Base-by-base conservation (phyloP, 2,888 invertebrate species). In the Rotaria macrura region DNA sequence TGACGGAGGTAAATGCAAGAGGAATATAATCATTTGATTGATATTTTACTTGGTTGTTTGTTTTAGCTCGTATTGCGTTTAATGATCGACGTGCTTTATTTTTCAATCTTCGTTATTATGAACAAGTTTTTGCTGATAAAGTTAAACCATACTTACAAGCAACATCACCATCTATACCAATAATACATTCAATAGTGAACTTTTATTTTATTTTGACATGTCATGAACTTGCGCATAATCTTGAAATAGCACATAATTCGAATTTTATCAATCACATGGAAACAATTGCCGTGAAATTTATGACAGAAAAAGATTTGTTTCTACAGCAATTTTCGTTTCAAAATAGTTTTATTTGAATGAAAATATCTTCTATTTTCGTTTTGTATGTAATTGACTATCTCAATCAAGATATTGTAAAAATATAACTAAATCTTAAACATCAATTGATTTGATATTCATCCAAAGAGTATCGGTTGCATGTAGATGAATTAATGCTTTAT, bases 161-260 rank as follows among this genome's bases (percentile, higher is more conserved):
- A n/a, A 79, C 43, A 25, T 43, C 79, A n/a, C n/a, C 79, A 79
- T 43, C 40, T 2, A 43, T 43, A 43, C 43, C 79, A 79, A 79
- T 43, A 20, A 25, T 79, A 43, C 40, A 79, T n/a, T n/a, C 40
- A 2, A 43, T 79, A 43, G 14, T 79, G 4, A 79, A 79, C n/a
- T 79, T 79, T 43, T 79, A 43, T 40, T 79, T 43, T 43, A 79
- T 79, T 1, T 40, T 79, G 25, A 43, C 79, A 79, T 79, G 79
- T 43, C 79, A 79, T 43, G 79, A 79, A 79, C n/a, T 79, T 25
- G 79, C 79, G n/a, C 79, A 79, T 79, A 79, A 79, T 43, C 43
- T 43, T 23, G 79, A 79, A 43, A 43, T 43, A 6, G 43, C 40
- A n/a, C 79, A 79, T 79, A 79, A 79, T 43, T 40, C 79, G 0